Evolutionary conservation across 2,113 vertebrate species (phyloP), one percentile per base, ranked within the genome.

Genomic region (Crotalus horridus): DNA sequence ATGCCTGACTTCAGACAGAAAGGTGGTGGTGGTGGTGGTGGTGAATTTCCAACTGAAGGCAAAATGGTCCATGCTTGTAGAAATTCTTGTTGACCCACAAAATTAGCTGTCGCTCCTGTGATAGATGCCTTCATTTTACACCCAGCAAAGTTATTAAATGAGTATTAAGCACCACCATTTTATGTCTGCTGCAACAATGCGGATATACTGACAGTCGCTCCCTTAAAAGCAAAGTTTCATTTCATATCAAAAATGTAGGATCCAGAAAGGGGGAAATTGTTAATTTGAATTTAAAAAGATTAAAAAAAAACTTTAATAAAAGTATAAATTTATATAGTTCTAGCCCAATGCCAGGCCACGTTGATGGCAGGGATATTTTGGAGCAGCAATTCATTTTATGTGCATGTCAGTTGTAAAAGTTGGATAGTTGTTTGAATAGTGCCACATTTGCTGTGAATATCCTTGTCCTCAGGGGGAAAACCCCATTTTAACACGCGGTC

Each of bases 61-160:
- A 74, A 61, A 53, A 88, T 20, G 5, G 2, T 81, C n/a, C 2
- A 0, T 20, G 33, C 48, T 92, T 15, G 2, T 81, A 56, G 87
- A 61, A 26, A 54, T 43, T 61, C 81, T 54, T 74, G 86, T 92
- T 92, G 69, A 92, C 54, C 91, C 74, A 88, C 91, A 88, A 51
- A 88, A 88, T 55, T 46, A 88, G 59, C 54, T 88, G 58, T 51
- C 13, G 6, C 24, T 59, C 48, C 23, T 61, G n/a, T 13, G 39
- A 87, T 29, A 55, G 91, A 69, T 53, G 61, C 59, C 91, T 53
- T 88, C 2, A 26, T 69, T 92, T 92, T 69, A 92, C 43, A 87
- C 23, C 69, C 46, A 88, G 91, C 86, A 74, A 88, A 92, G 59
- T 88, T 74, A 88, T 88, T 92, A 88, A 74, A 88, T 54, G 91